phyloP scores from a whole-genome alignment of 2,797 vertebrate genomes.

The Paratrypauchen microcephalus region DNA sequence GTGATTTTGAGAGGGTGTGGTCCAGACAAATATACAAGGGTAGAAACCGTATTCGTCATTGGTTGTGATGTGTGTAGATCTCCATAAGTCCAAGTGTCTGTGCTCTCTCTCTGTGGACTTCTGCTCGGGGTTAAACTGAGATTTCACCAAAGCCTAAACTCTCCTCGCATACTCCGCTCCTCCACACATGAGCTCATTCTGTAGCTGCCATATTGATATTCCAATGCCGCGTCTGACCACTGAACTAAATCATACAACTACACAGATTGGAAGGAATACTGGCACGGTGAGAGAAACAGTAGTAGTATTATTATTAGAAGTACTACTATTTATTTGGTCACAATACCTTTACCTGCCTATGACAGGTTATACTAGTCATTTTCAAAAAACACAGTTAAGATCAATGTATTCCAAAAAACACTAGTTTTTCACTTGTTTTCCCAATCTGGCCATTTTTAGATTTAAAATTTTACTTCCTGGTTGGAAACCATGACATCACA shows the following conservation, averaged over 20 bases:
- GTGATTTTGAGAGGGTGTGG: not conserved
- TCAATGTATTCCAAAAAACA: no score
- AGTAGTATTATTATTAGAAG: no score
- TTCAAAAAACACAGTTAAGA: no score
- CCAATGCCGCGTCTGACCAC: constrained; percentile 51
- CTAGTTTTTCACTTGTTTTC: no score
- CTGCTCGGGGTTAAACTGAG: constrained; percentile 59
- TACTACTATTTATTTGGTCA: no score
- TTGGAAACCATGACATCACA: no score
- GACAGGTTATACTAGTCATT: no score
- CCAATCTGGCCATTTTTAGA: no score
- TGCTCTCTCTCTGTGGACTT: constrained; percentile 45
- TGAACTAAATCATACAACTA: constrained; percentile 39
- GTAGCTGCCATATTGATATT: constrained; percentile 59
- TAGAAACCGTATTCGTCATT: constrained; percentile 36
- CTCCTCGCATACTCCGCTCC: constrained; percentile 53
- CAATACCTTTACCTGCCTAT: no score
- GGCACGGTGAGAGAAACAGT: not conserved
- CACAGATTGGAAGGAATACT: not conserved
- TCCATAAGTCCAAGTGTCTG: constrained; percentile 55
- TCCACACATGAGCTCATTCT: constrained; percentile 41
- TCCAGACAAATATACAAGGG: constrained; percentile 2
- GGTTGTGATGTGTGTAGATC: constrained; percentile 61
- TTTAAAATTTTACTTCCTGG: no score
- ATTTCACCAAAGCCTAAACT: constrained; percentile 54